phyloP scores from a whole-genome alignment of 2,888 invertebrate genomes.

The Parapristionchus giblindavisi region DNA sequence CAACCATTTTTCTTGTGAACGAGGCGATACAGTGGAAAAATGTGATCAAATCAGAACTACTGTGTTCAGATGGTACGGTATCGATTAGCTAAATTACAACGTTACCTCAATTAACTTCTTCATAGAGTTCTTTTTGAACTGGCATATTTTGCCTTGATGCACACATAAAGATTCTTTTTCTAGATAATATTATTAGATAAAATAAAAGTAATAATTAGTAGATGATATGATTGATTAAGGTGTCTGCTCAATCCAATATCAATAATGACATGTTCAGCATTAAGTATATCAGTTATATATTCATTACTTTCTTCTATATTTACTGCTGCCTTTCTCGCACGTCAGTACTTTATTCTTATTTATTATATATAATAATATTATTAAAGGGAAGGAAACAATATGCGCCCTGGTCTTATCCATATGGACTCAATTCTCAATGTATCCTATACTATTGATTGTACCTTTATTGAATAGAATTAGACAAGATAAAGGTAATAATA shows the following conservation, averaged over 20 bases:
- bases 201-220: too few species aligned
- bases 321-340: slow-evolving; percentile 41
- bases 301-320: slow-evolving; percentile 53
- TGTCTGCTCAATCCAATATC: slow-evolving; percentile 66
- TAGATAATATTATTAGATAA: too few species aligned
- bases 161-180: too few species aligned
- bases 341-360: slow-evolving; percentile 31
- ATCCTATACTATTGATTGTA: slow-evolving; percentile 39
- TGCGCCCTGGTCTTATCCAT: slow-evolving; percentile 25
- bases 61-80: slow-evolving; percentile 32
- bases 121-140: too few species aligned
- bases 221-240: slow-evolving; percentile 39
- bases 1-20: background rate
- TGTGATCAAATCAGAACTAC: background rate
- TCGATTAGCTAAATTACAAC: too few species aligned
- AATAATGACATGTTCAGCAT: slow-evolving; percentile 55
- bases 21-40: background rate
- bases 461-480: slow-evolving; percentile 35
- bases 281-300: slow-evolving; percentile 55
- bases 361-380: background rate
- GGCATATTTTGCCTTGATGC: too few species aligned
- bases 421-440: slow-evolving; percentile 37
- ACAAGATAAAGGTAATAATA: background rate
- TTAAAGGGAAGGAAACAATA: slow-evolving; percentile 11
- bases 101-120: too few species aligned